A percentile compares a stretch with the other conserved stretches of the same genome.
Conservation (phyloP, 2,113 vertebrate species). For the Hydrochoerus hydrochaeris region DNA sequence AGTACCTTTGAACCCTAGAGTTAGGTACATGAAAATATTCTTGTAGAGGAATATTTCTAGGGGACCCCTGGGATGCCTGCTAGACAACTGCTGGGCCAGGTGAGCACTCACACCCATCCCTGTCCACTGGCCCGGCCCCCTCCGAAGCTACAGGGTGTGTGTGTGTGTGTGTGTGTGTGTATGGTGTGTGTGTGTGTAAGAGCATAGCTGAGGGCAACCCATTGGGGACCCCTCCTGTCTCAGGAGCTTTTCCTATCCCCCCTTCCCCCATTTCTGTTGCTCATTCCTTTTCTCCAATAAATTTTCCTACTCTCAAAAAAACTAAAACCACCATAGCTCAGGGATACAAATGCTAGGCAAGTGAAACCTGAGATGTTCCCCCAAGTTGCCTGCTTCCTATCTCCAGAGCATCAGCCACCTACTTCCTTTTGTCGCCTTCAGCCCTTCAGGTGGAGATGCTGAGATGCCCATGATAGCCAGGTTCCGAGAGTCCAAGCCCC, state of each 20-base stretch:
- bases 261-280: not conserved
- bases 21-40: not conserved
- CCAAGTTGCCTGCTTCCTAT: not conserved
- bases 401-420: not conserved
- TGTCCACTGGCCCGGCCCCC: not conserved
- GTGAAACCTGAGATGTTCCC: conserved; percentile 66
- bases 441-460: not conserved
- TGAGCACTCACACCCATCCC: not conserved
- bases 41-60: not conserved
- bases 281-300: not conserved
- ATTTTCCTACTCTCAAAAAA: not conserved
- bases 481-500: not conserved
- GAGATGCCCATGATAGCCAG: not conserved
- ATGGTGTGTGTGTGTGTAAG: not conserved
- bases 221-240: not conserved
- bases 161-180: not conserved
- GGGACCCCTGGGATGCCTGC: not conserved
- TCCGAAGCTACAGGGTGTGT: not conserved
- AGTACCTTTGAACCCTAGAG: not conserved
- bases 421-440: not conserved
- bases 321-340: not conserved
- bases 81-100: not conserved
- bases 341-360: conserved; percentile 63
- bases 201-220: not conserved
- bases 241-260: not conserved